phyloP scores from a whole-genome alignment of 2,888 invertebrate genomes.

The Cephus nigrinus region DNA sequence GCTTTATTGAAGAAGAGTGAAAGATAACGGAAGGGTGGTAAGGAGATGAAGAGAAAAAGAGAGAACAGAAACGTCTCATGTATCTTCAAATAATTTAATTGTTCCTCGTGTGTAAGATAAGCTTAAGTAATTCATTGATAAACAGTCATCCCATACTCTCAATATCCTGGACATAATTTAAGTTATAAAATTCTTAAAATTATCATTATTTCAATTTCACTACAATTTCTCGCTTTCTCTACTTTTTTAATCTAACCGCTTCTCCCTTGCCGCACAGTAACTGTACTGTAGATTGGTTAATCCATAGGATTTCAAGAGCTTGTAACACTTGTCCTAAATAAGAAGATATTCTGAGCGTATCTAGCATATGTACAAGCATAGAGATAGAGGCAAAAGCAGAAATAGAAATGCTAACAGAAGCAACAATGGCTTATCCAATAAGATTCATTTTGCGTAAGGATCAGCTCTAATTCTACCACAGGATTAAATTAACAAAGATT shows the following conservation, averaged over 20 bases:
- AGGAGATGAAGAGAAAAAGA: not conserved
- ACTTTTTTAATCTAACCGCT: not conserved
- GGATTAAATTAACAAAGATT: not conserved
- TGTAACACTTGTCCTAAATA: not conserved
- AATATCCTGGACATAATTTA: not conserved
- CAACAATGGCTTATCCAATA: not conserved
- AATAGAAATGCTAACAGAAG: not conserved
- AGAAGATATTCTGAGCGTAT: not conserved
- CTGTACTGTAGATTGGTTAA: not conserved
- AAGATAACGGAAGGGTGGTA: not conserved
- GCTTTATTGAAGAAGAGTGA: not conserved
- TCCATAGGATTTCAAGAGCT: not conserved
- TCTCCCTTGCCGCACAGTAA: not conserved
- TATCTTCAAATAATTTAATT: not conserved
- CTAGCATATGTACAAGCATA: not conserved
- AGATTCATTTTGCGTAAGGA: not conserved
- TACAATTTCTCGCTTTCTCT: too few relatives aligned
- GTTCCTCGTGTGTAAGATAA: not conserved
- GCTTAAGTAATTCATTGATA: not conserved
- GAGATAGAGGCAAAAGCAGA: not conserved
- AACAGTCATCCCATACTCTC: not conserved
- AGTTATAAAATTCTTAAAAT: not conserved
- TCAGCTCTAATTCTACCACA: not conserved
- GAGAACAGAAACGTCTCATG: not conserved
- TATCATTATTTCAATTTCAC: not conserved